A percentile compares a stretch with the other conserved stretches of the same genome.
These are phyloP conservation scores for Bothrops jararaca DNA, from an alignment of 2,113 vertebrate genomes.

Conservation along the genomic window DNA sequence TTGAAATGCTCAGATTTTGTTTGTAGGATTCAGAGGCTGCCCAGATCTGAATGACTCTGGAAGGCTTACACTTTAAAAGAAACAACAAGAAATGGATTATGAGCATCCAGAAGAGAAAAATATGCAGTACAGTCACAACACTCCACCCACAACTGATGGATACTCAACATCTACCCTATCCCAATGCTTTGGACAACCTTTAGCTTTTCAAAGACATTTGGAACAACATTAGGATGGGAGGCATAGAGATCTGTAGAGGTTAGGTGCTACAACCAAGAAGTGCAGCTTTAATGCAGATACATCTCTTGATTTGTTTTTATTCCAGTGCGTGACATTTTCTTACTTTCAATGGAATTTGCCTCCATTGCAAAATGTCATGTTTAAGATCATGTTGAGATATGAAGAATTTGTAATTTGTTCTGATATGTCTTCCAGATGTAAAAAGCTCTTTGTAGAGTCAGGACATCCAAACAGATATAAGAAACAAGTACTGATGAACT, in stretches of 20 bases:
- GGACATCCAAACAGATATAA: neutral
- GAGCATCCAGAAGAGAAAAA: neutral
- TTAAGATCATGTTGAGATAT: neutral
- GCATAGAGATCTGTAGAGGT: neutral
- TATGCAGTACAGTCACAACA: neutral
- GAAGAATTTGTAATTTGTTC: too few relatives aligned
- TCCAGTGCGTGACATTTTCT: neutral
- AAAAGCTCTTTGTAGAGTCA: neutral
- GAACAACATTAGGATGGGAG: neutral
- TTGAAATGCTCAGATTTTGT: neutral
- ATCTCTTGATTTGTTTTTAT: neutral
- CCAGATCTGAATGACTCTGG: neutral
- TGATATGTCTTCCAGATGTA: neutral
- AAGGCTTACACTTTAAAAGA: neutral
- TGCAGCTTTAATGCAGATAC: neutral
- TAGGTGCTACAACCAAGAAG: neutral
- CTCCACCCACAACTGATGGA: neutral
- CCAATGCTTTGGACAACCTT: neutral
- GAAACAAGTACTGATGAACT: neutral
- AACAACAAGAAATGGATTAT: neutral
- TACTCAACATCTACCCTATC: neutral
- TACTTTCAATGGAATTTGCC: neutral
- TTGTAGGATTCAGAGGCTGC: neutral
- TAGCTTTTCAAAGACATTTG: neutral
- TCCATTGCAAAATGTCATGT: neutral